Conservation (phyloP, 2,888 invertebrate genomes). For the Acrobasis repandana region DNA sequence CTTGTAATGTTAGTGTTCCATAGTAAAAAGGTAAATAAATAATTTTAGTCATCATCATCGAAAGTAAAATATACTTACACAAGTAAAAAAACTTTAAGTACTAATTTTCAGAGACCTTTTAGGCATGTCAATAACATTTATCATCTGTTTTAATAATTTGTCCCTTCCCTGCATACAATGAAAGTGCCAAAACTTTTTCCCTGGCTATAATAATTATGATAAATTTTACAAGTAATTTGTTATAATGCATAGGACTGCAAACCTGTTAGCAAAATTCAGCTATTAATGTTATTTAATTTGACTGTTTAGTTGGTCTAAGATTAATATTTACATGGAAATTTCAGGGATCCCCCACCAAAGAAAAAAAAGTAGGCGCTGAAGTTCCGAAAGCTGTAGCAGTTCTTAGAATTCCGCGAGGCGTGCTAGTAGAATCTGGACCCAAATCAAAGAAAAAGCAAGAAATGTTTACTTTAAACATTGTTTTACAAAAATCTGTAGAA, state of each 20-base stretch:
- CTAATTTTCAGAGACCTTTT: too few species aligned
- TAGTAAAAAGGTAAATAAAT: neutral
- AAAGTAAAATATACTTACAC: neutral
- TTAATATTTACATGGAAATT: constrained; percentile 33
- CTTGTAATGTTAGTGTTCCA: neutral
- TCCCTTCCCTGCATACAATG: too few species aligned
- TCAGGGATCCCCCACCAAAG: constrained; percentile 36
- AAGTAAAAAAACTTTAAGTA: too few species aligned
- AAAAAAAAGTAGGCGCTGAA: constrained; percentile 26
- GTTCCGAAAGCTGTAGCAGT: constrained; percentile 45
- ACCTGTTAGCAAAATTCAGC: too few species aligned
- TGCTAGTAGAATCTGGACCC: constrained; percentile 47
- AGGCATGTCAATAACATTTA: too few species aligned
- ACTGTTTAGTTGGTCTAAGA: too few species aligned
- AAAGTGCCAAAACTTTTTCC: too few species aligned
- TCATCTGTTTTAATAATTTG: too few species aligned
- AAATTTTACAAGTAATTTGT: too few species aligned
- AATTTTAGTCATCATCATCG: neutral
- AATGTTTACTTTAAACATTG: constrained; percentile 53
- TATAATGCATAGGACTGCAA: too few species aligned
- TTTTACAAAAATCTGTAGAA: constrained; percentile 44
- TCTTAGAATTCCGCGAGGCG: constrained; percentile 53
- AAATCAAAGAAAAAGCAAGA: constrained; percentile 45
- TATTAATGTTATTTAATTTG: too few species aligned
- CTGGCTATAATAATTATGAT: too few species aligned